These are phyloP conservation scores for Aphidoletes aphidimyza DNA, from an alignment of 2,888 invertebrate species.

Conservation along the genomic window DNA sequence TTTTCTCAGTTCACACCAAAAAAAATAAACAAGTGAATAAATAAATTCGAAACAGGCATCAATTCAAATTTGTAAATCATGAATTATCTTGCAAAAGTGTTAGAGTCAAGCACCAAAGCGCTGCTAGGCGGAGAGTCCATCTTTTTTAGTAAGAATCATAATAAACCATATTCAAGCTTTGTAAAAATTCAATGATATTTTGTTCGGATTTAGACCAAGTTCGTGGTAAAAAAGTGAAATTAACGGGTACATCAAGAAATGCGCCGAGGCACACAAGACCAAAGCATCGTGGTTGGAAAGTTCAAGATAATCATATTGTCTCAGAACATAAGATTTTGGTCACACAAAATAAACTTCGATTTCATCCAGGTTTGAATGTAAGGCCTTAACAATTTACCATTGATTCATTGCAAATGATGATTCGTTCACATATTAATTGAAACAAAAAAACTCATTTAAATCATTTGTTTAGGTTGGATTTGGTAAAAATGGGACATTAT, in stretches of 20 bases:
- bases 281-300: slow-evolving; percentile 82
- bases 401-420: slow-evolving; percentile 38
- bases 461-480: slow-evolving; percentile 77
- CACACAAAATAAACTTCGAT: slow-evolving; percentile 75
- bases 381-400: too few relatives aligned
- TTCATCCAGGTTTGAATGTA: slow-evolving; percentile 85
- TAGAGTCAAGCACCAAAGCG: neutral
- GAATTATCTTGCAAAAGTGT: neutral
- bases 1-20: neutral
- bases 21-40: neutral
- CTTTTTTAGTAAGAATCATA: neutral
- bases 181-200: too few relatives aligned
- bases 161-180: too few relatives aligned
- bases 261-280: slow-evolving; percentile 74
- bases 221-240: slow-evolving; percentile 79
- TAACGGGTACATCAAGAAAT: slow-evolving; percentile 78
- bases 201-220: too few relatives aligned
- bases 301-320: slow-evolving; percentile 77
- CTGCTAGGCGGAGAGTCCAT: neutral
- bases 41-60: neutral
- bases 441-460: slow-evolving; percentile 59
- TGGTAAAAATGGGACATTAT: slow-evolving; percentile 81
- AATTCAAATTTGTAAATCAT: neutral
- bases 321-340: slow-evolving; percentile 75
- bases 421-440: neutral